These are phyloP conservation scores for Drosophila prosaltans DNA, from an alignment of 1,140 invertebrate genomes.

Conservation along the genomic window DNA sequence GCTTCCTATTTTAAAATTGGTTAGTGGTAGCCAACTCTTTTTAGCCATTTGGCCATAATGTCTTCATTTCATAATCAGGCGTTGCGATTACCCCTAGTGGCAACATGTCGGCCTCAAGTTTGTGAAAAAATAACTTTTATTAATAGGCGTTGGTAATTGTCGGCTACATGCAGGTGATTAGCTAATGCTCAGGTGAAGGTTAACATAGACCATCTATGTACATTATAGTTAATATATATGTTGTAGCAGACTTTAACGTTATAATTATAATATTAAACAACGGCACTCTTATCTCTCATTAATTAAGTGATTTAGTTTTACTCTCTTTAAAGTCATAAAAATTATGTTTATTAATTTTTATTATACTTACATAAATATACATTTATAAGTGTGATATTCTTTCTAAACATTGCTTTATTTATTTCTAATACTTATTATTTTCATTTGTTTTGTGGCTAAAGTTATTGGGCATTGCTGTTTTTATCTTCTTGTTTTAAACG, in stretches of 20 bases:
- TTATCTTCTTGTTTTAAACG: too few relatives aligned
- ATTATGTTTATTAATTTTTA: background rate
- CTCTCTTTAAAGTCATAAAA: slow-evolving; percentile 5
- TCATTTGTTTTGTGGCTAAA: background rate
- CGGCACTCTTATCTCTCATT: slow-evolving; percentile 5
- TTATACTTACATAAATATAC: too few relatives aligned
- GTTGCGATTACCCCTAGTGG: slow-evolving; percentile 46
- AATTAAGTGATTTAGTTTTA: background rate
- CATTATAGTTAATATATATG: too few relatives aligned
- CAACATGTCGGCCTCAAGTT: slow-evolving; percentile 33
- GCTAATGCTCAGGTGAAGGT: slow-evolving; percentile 37
- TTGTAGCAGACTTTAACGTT: too few relatives aligned
- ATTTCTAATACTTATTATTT: slow-evolving; percentile 17
- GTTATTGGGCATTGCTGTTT: too few relatives aligned
- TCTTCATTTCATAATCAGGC: slow-evolving; percentile 75
- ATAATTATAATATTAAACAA: background rate
- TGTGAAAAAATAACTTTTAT: slow-evolving; percentile 58
- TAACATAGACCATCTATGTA: background rate
- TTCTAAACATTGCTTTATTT: background rate
- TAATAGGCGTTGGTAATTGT: slow-evolving; percentile 71
- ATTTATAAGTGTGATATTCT: background rate
- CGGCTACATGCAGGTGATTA: slow-evolving; percentile 67
- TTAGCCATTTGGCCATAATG: slow-evolving; percentile 61
- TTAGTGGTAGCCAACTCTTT: slow-evolving; percentile 1
- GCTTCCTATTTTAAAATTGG: slow-evolving; percentile 50